phyloP scores from a whole-genome alignment of 2,113 vertebrate genomes.

The Eulemur macaco region DNA sequence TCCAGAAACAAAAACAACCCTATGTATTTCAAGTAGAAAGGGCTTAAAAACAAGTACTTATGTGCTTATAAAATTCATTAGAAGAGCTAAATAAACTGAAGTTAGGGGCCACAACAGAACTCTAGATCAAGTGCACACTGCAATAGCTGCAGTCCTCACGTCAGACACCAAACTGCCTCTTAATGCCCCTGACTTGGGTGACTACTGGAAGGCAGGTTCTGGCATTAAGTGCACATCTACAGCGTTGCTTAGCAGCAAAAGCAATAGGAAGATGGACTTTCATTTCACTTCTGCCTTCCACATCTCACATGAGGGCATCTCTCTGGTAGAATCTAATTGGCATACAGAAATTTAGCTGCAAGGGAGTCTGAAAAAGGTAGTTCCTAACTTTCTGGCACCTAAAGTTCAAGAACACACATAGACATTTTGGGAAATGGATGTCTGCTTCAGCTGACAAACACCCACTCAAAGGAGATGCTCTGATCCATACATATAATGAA shows the following conservation, averaged over 20 bases:
- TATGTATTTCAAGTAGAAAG: slow-evolving; percentile 30
- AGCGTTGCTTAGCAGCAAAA: neutral
- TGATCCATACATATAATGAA: neutral
- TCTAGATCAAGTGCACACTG: neutral
- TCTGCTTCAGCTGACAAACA: neutral
- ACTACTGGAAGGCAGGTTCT: neutral
- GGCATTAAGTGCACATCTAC: neutral
- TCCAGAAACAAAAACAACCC: slow-evolving; percentile 33
- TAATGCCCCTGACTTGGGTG: neutral
- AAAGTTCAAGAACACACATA: neutral
- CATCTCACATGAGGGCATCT: neutral
- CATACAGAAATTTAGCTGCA: neutral
- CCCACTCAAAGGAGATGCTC: neutral
- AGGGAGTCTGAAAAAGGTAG: neutral
- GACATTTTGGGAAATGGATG: neutral
- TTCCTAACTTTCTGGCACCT: neutral
- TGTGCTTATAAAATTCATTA: neutral
- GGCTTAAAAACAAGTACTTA: slow-evolving; percentile 16
- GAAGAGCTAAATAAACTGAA: slow-evolving; percentile 2
- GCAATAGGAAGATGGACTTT: neutral
- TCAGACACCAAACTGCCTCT: neutral
- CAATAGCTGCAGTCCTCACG: neutral
- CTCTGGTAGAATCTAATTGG: neutral
- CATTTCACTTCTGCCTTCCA: neutral
- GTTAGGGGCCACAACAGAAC: neutral